Base-by-base conservation (phyloP, 1,140 invertebrate genomes). In the Phocides pigmalion region DNA sequence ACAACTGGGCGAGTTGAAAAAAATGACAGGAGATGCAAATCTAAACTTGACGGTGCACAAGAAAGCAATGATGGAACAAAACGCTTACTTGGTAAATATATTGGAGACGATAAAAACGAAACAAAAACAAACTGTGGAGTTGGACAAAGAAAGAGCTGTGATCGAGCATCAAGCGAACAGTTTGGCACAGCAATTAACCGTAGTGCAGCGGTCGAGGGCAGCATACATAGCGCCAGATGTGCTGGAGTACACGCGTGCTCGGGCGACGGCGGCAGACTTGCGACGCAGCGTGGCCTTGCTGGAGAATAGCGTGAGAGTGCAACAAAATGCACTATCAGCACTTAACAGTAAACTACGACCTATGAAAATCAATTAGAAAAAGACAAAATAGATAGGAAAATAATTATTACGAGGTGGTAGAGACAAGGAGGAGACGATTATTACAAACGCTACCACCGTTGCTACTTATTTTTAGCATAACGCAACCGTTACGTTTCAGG, bases 201-300 rank as follows among this genome's bases (percentile, higher is more conserved):
- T 80, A 0, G 77, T 93, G 2, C 75, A 74, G 8, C 76, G 76
- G 54, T 71, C 92, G 1, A 70, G 83, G 37, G 70, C 81, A 0
- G 71, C 83, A 0, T 92, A 92, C 63, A 74, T 86, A 58, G 92
- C 93, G 0, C 94, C 94, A 0, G 89, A 92, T 64, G 74, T 94
- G 5, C 79, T 93, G 76, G 93, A 94, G 2, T 94, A 93, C 42
- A 91, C 94, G 0, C 75, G 79, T 42, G 80, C 92, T 0, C 93
- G 93, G 65, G 84, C 81, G 0, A 84, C 93, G 51, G 68, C 93
- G 3, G 68, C 84, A 0, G 90, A 93, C 51, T 75, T 93, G 37
- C 87, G 89, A 37, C 90, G 90, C 41, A 87, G 76, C 8, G 78
- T 93, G 8, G 93, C 93, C 58, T 70, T 89, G 8, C 74, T 93